Conservation (phyloP, 2,888 invertebrate genomes). For the Plemyria rubiginata region DNA sequence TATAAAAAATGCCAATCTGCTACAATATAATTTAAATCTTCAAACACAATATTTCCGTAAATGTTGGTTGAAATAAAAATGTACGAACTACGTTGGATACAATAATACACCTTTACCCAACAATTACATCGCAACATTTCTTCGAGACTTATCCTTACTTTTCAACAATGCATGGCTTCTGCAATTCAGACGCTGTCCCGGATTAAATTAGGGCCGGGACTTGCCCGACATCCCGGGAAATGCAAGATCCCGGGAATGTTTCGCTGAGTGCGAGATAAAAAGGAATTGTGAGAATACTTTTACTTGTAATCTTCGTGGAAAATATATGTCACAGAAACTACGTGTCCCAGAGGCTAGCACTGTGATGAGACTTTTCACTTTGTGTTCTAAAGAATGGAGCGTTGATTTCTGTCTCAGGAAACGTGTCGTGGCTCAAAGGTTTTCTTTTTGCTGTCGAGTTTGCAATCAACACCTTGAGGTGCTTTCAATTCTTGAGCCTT, state of each 20-base stretch:
- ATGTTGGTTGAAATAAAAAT: not conserved
- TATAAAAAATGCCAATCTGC: not conserved
- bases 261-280: constrained; percentile 19
- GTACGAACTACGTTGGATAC: too few species aligned
- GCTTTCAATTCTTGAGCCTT: not conserved
- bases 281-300: constrained; percentile 18
- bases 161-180: constrained; percentile 11
- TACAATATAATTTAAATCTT: not conserved
- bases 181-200: constrained; percentile 22
- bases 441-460: not conserved
- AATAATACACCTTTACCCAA: constrained; percentile 6
- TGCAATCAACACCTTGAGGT: not conserved
- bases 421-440: not conserved
- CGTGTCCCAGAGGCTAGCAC: not conserved
- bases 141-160: constrained; percentile 3
- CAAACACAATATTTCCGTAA: not conserved
- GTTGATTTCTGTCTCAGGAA: not conserved
- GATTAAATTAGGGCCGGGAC: constrained; percentile 39
- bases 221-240: constrained; percentile 28
- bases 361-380: constrained; percentile 9
- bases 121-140: constrained; percentile 1
- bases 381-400: not conserved
- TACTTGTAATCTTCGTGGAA: constrained; percentile 2
- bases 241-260: constrained; percentile 19
- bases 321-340: constrained; percentile 11